These are phyloP conservation scores for Dolichomitus sp. DNA, from an alignment of 2,888 invertebrate genomes.

Conservation along the genomic window DNA sequence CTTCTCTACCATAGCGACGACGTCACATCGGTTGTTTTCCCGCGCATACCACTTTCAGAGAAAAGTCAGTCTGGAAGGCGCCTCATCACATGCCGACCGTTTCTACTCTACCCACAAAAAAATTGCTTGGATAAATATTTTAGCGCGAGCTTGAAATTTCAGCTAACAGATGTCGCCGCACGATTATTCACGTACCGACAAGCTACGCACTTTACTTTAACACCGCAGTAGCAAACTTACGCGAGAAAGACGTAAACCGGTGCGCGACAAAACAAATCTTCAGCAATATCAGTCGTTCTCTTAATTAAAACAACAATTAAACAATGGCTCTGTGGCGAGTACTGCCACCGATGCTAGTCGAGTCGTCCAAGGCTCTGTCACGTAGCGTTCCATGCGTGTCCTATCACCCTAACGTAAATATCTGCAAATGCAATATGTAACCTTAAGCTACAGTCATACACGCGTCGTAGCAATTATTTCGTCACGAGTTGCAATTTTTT, in stretches of 20 bases:
- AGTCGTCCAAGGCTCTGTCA: slow-evolving; percentile 75
- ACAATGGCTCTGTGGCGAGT: slow-evolving; percentile 80
- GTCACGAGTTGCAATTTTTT: slow-evolving; percentile 2
- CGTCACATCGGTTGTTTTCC: slow-evolving; percentile 24
- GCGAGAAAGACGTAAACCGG: slow-evolving; percentile 27
- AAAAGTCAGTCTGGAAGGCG: slow-evolving; percentile 1
- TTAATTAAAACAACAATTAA: slow-evolving; percentile 16
- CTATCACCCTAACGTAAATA: slow-evolving; percentile 93
- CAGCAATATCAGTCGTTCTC: slow-evolving; percentile 14
- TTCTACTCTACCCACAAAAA: neutral
- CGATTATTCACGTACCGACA: neutral
- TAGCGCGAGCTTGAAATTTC: neutral
- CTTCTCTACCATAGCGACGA: neutral
- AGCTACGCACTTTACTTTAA: neutral
- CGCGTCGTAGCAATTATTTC: slow-evolving; percentile 13
- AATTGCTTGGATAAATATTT: neutral
- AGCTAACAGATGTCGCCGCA: slow-evolving; percentile 23
- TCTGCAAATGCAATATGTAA: slow-evolving; percentile 64
- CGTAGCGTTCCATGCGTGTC: slow-evolving; percentile 88
- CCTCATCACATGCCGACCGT: neutral
- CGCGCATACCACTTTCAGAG: slow-evolving; percentile 5
- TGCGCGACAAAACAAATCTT: slow-evolving; percentile 36
- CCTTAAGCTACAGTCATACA: neutral
- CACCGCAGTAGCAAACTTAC: neutral
- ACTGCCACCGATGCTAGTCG: slow-evolving; percentile 76